Base-by-base conservation (phyloP, 2,797 vertebrate genomes). In the Urosaurus nigricauda region DNA sequence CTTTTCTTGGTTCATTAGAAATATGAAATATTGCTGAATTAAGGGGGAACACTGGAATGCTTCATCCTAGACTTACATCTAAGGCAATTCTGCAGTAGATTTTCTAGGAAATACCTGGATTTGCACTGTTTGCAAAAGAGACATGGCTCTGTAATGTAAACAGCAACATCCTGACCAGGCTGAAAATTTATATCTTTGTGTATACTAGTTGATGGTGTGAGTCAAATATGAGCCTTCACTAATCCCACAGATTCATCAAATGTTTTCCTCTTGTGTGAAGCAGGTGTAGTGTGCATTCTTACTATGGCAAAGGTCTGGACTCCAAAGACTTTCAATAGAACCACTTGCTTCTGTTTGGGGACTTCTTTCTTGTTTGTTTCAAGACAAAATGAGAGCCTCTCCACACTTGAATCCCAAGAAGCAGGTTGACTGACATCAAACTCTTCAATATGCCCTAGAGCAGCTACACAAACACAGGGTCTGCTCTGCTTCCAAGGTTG, bases 341-440 rank as follows among this genome's bases (percentile, higher is more conserved):
- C 32, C 32, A 35, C 70, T 73, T 73, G n/a, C 12, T 73, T 73
- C 70, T 73, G n/a, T 73, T 73, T 35, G 16, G 70, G n/a, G 17
- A n/a, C 13, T 9, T 35, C 70, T 73, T 14, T 73, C 70, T 73
- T 73, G 70, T 73, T 70, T 70, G 26, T 14, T 73, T 73, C n/a
- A 73, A n/a, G 70, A 73, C 65, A 73, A 73, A 73, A 73, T n/a
- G n/a, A 73, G 70, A 73, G 70, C 11, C 70, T 73, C 70, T 73
- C 70, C 35, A 14, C 70, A 73, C 4, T 17, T 73, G n/a, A 73
- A 17, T 73, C n/a, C n/a, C 70, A 73, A 35, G 70, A 73, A 73
- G n/a, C 70, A 73, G 70, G 70, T 17, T 73, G 70, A 35, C 70
- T 73, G 32, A n/a, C n/a, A 73, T 73, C 14, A 51, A 51, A 51